Conservation (phyloP, 2,888 invertebrate genomes). For the Hypercompe scribonia region DNA sequence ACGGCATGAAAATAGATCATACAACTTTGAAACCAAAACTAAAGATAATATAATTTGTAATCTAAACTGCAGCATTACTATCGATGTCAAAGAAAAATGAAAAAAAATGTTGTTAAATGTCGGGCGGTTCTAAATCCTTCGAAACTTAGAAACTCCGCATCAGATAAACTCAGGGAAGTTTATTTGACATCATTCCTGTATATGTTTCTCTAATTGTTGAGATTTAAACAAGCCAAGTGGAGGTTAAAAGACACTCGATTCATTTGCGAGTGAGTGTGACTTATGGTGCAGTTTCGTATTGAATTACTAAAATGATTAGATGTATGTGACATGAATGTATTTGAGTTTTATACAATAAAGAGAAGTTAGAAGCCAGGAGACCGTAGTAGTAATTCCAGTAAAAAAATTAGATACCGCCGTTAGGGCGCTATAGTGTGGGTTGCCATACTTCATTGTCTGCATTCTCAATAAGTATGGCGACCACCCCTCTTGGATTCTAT, state of each 20-base stretch:
- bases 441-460: too few species aligned
- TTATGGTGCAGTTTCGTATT: background rate
- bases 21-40: background rate
- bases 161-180: background rate
- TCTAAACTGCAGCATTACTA: background rate
- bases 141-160: background rate
- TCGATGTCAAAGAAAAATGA: background rate
- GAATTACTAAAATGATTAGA: too few species aligned
- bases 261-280: background rate
- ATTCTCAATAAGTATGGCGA: too few species aligned
- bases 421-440: too few species aligned
- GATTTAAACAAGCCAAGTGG: background rate
- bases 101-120: slow-evolving; percentile 7
- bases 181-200: background rate
- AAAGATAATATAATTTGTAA: background rate
- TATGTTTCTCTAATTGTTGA: background rate
- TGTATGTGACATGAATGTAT: too few species aligned
- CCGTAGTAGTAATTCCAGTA: too few species aligned
- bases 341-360: too few species aligned
- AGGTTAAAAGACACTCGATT: background rate
- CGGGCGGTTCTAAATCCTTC: background rate
- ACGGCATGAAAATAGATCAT: too few species aligned
- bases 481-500: too few species aligned
- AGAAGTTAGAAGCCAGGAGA: too few species aligned
- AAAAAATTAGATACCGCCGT: too few species aligned